Evolutionary conservation across 2,888 invertebrate genomes (phyloP).

Genomic region (Aleiodes leptofemur): DNA sequence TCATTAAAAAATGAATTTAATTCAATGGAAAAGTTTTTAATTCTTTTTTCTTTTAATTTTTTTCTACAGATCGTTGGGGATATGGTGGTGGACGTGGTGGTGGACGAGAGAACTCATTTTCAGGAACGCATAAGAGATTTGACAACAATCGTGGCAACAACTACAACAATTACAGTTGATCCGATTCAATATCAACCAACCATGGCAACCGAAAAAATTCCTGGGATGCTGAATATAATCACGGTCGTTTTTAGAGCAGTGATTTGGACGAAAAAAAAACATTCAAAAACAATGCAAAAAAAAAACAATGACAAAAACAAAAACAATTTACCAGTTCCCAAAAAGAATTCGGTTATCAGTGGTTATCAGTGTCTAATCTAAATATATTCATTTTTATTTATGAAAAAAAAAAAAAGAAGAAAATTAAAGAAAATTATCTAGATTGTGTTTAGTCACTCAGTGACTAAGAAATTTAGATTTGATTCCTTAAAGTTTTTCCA

Average conservation of each 20-base stretch:
- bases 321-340: constrained; percentile 17
- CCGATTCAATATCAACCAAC: constrained; percentile 44
- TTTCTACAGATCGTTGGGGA: constrained; percentile 67
- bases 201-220: constrained; percentile 54
- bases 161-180: constrained; percentile 65
- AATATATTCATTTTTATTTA: constrained; percentile 31
- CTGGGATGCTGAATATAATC: constrained; percentile 34
- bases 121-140: constrained; percentile 67
- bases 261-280: constrained; percentile 1
- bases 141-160: constrained; percentile 63
- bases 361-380: constrained; percentile 22
- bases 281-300: neutral
- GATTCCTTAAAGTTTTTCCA: neutral
- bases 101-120: constrained; percentile 66
- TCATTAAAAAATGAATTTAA: too few relatives aligned
- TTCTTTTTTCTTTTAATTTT: constrained; percentile 32
- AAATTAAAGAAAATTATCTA: constrained; percentile 1
- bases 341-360: constrained; percentile 20
- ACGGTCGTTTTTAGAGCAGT: constrained; percentile 22
- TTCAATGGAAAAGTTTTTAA: neutral
- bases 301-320: neutral
- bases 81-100: constrained; percentile 59
- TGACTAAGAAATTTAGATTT: constrained; percentile 11
- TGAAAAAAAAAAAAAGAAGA: neutral
- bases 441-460: neutral